phyloP scores from a whole-genome alignment of 2,888 invertebrate species.

The Andrena camellia region DNA sequence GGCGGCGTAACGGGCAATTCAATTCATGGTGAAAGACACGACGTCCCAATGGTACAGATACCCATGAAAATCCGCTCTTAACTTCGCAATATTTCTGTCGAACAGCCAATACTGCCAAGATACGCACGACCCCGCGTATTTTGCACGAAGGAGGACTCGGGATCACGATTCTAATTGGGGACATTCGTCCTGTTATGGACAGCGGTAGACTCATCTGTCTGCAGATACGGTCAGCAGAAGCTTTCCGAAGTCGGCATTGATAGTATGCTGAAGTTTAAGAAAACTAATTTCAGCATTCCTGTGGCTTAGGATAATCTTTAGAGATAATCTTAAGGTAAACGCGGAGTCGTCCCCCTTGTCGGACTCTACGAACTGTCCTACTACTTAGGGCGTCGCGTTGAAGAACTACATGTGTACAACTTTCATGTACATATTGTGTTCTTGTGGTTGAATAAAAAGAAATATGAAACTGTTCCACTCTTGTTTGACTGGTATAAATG shows the following conservation, averaged over 20 bases:
- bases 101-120: conserved; percentile 17
- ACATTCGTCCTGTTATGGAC: background rate
- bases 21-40: conserved; percentile 47
- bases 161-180: background rate
- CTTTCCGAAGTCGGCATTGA: background rate
- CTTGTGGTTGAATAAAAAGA: no score
- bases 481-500: no score
- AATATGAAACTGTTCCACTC: no score
- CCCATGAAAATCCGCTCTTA: conserved; percentile 49
- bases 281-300: background rate
- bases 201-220: background rate
- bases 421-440: no score
- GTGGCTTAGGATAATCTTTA: no score
- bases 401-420: no score
- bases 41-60: conserved; percentile 19
- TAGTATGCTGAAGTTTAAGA: background rate
- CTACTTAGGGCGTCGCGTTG: no score
- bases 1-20: conserved; percentile 56
- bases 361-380: no score
- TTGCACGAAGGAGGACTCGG: background rate
- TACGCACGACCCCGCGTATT: conserved; percentile 3
- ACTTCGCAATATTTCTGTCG: conserved; percentile 42
- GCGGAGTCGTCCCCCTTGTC: no score
- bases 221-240: background rate
- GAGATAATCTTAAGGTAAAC: no score